phyloP scores from a whole-genome alignment of 2,113 vertebrate species.

The Spea bombifrons region DNA sequence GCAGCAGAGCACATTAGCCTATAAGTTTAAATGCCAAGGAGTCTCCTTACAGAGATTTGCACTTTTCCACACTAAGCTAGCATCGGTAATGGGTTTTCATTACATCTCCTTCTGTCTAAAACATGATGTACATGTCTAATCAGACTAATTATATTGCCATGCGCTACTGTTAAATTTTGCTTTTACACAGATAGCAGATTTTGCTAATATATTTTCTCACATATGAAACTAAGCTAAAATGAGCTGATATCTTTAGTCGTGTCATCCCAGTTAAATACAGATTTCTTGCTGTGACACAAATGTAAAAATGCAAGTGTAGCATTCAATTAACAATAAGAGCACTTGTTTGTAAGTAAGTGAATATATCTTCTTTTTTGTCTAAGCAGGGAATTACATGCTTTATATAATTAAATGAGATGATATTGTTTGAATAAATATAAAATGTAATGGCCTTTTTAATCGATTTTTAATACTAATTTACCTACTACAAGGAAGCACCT shows the following conservation, averaged over 20 bases:
- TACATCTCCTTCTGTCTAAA: conserved; percentile 59
- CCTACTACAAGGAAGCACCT: no score
- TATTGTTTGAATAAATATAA: no score
- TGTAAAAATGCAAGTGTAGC: no score
- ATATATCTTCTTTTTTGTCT: background rate
- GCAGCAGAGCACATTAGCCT: conserved; percentile 58
- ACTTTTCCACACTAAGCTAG: conserved; percentile 55
- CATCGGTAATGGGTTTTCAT: conserved; percentile 59
- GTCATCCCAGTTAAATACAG: conserved; percentile 5
- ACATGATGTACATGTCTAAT: conserved; percentile 58
- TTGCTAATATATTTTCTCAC: background rate
- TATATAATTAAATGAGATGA: no score
- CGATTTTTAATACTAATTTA: no score
- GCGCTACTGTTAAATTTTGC: conserved; percentile 63
- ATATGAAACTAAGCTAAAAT: background rate
- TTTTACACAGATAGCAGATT: conserved; percentile 59
- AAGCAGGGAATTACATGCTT: background rate
- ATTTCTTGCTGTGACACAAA: no score
- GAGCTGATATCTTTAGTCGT: background rate
- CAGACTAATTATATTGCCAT: conserved; percentile 63
- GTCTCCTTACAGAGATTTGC: conserved; percentile 55
- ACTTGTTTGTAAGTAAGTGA: background rate
- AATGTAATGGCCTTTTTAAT: no score
- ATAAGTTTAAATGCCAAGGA: conserved; percentile 61
- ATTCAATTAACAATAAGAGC: no score